Conservation (phyloP, 2,797 vertebrate species). For the Peromyscus melanophrys region DNA sequence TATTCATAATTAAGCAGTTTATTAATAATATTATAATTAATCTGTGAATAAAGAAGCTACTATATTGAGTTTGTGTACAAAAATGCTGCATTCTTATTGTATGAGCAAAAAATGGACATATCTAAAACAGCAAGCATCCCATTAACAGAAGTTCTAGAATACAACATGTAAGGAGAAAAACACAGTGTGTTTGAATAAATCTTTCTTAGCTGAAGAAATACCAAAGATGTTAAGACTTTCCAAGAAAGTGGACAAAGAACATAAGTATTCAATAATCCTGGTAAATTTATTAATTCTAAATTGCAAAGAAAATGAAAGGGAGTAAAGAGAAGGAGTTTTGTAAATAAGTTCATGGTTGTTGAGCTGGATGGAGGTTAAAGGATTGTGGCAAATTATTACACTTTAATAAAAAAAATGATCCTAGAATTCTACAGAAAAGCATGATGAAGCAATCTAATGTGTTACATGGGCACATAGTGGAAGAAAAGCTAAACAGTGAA, state of each 20-base stretch:
- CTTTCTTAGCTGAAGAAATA: neutral
- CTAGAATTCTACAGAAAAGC: neutral
- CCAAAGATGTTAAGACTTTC: neutral
- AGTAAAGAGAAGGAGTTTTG: neutral
- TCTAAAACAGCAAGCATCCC: neutral
- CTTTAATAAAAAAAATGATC: neutral
- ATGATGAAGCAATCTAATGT: neutral
- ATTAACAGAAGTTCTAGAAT: slow-evolving; percentile 8
- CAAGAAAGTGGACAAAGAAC: neutral
- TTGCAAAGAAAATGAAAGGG: slow-evolving; percentile 12
- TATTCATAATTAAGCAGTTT: neutral
- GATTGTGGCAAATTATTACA: neutral
- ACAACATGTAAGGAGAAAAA: neutral
- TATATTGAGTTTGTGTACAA: neutral
- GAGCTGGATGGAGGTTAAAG: neutral
- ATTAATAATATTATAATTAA: neutral
- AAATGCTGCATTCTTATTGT: neutral
- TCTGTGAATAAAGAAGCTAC: neutral
- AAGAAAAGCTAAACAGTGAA: neutral
- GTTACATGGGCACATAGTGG: neutral
- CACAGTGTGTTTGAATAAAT: neutral
- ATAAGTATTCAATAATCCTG: neutral
- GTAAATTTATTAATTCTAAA: neutral
- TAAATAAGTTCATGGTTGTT: neutral
- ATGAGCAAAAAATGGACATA: neutral